Evolutionary conservation across 2,888 invertebrate species (phyloP), one percentile per base, ranked within the genome.

Genomic region (Crematogaster levior): DNA sequence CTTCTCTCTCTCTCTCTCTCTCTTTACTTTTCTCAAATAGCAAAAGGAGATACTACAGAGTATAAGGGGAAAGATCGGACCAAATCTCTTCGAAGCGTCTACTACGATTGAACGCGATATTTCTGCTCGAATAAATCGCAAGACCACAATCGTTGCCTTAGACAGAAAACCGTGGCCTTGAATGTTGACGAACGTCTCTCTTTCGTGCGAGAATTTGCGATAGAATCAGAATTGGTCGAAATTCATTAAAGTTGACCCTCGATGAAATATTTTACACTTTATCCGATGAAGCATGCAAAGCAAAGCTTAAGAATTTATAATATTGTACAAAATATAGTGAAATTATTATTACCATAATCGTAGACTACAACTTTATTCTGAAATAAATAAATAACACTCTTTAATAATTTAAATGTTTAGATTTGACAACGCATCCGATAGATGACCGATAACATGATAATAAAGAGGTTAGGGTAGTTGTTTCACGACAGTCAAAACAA

Each of bases 31-130:
- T 53, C 75, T 81, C 30, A 81, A 83, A 66, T 58, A 65, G 73
- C 66, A 48, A 73, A 72, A 72, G 72, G 53, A 70, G 68, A 70
- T 68, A 79, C 51, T 66, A 27, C 15, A 30, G 15, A 40, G 66
- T 58, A 60, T 70, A 58, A 72, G 24, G 37, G 30, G 40, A 56
- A 72, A 63, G 66, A 83, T 83, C 81, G 72, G 56, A 21, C 46
- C 81, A 65, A 83, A 81, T 83, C 81, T 73, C 72, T 72, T 70
- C 73, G 72, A 48, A 73, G 43, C 65, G 73, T 65, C 40, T 66
- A 83, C 75, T 12, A 51, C 70, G 77, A 83, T 83, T 73, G 81
- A 83, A 83, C 81, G 63, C 81, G 66, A 81, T 81, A 56, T 77
- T 72, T 83, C 53, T 73, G 73, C 46, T 66, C 40, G 81, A 65